Conservation (phyloP, 2,797 vertebrate genomes). For the Nyctibius grandis region DNA sequence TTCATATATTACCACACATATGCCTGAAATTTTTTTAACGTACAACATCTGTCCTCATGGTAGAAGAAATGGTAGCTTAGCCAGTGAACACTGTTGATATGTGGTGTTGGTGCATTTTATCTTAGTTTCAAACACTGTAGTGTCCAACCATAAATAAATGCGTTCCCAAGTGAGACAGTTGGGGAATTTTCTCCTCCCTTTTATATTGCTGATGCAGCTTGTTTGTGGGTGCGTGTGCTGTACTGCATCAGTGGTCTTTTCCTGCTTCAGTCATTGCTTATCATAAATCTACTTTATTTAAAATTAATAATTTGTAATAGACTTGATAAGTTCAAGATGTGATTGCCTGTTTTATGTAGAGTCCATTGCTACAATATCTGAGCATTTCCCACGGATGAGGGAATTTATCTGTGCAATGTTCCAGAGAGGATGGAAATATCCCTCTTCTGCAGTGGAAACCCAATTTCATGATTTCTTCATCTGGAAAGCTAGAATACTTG, state of each 20-base stretch:
- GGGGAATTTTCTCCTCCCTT: neutral
- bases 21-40: neutral
- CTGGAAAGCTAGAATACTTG: neutral
- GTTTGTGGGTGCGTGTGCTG: neutral
- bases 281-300: neutral
- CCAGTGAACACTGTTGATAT: neutral
- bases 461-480: neutral
- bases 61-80: neutral
- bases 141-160: neutral
- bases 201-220: neutral
- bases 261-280: neutral
- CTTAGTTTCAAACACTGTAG: neutral
- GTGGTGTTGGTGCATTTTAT: neutral
- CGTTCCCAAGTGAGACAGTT: neutral
- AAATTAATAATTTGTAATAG: neutral
- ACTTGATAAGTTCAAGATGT: neutral
- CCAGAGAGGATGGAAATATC: neutral
- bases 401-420: neutral
- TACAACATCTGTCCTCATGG: neutral
- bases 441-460: neutral
- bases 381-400: neutral
- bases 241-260: neutral
- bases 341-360: neutral
- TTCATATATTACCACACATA: neutral
- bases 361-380: neutral